phyloP scores from a whole-genome alignment of 2,113 vertebrate genomes.

The Tragelaphus imberbis region DNA sequence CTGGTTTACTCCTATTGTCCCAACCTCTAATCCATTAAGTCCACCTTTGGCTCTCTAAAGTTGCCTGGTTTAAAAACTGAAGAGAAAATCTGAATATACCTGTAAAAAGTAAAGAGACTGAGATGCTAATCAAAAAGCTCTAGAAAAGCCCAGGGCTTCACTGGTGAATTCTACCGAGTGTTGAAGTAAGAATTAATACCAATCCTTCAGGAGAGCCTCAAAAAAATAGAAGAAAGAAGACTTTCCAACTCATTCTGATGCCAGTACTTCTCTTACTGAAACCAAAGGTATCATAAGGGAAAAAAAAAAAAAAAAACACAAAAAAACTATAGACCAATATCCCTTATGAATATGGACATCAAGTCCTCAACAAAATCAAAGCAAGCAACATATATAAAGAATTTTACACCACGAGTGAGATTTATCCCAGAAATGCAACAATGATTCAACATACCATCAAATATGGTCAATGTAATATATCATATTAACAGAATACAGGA shows the following conservation, averaged over 20 bases:
- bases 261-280: neutral
- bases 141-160: neutral
- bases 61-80: neutral
- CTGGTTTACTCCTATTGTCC: neutral
- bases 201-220: neutral
- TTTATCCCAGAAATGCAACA: neutral
- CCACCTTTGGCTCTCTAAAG: neutral
- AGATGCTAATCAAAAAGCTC: neutral
- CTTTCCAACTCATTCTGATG: neutral
- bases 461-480: neutral
- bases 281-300: neutral
- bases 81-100: neutral
- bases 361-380: neutral
- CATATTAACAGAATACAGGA: neutral
- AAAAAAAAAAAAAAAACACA: neutral
- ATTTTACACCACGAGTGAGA: neutral
- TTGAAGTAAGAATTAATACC: neutral
- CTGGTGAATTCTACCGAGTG: neutral
- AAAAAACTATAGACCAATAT: neutral
- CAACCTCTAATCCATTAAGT: neutral
- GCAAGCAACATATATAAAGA: neutral
- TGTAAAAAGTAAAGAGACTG: neutral
- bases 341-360: neutral
- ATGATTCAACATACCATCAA: neutral
- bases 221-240: neutral